These are phyloP conservation scores for Chloropsis cyanopogon DNA, from an alignment of 2,113 vertebrate species.

Conservation along the genomic window DNA sequence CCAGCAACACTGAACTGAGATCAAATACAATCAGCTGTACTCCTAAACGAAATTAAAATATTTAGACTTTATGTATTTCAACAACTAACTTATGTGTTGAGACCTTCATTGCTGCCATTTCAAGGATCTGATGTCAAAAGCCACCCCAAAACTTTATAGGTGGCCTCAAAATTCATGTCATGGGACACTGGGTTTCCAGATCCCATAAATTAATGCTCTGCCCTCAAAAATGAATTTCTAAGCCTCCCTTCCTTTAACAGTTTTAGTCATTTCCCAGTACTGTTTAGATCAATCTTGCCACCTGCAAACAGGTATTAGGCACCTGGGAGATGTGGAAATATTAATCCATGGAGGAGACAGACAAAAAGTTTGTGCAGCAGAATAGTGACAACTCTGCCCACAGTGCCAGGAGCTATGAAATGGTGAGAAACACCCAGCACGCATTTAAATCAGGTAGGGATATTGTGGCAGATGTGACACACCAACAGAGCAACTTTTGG, in stretches of 20 bases:
- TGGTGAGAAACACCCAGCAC: neutral
- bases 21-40: neutral
- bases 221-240: neutral
- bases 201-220: neutral
- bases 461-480: neutral
- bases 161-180: neutral
- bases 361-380: neutral
- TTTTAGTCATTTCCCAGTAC: neutral
- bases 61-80: neutral
- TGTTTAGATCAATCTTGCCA: neutral
- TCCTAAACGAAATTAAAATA: neutral
- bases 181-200: neutral
- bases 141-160: neutral
- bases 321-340: neutral
- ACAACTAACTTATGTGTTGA: neutral
- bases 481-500: neutral
- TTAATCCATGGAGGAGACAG: neutral
- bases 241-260: neutral
- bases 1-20: neutral
- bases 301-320: neutral
- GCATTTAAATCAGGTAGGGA: neutral
- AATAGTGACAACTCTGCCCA: neutral
- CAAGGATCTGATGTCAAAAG: neutral
- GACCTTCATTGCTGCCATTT: neutral
- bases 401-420: neutral